Evolutionary conservation across 2,113 vertebrate species (phyloP).

Genomic region (Pithys albifrons): DNA sequence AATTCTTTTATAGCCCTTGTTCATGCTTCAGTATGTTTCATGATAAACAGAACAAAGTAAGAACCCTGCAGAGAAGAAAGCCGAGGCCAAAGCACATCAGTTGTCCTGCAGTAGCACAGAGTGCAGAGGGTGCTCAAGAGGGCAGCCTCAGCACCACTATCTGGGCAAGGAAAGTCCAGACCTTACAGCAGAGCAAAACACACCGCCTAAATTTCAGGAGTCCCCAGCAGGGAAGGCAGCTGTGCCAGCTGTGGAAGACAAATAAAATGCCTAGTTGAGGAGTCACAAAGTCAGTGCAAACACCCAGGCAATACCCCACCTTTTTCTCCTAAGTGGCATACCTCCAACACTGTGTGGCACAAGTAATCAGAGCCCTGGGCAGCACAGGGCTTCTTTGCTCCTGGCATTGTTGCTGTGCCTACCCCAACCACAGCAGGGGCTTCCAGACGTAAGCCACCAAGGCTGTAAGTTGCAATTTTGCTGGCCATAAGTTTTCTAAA

Average conservation of each 20-base stretch:
- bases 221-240: background rate
- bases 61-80: background rate
- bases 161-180: background rate
- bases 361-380: background rate
- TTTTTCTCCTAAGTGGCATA: background rate
- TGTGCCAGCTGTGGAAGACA: background rate
- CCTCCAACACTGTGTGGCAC: background rate
- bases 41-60: conserved; percentile 9
- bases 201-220: background rate
- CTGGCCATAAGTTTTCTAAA: background rate
- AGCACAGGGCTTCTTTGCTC: background rate
- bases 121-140: rapidly evolving
- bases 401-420: background rate
- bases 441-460: background rate
- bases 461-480: background rate
- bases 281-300: background rate
- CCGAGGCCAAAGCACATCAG: background rate
- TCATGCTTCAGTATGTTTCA: background rate
- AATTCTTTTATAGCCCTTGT: background rate
- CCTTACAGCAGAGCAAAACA: background rate
- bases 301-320: background rate
- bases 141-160: background rate
- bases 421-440: background rate
- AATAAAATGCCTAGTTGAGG: background rate
- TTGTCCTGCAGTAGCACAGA: background rate